Conservation (phyloP, 1,140 invertebrate species). For the Drosophila erecta region DNA sequence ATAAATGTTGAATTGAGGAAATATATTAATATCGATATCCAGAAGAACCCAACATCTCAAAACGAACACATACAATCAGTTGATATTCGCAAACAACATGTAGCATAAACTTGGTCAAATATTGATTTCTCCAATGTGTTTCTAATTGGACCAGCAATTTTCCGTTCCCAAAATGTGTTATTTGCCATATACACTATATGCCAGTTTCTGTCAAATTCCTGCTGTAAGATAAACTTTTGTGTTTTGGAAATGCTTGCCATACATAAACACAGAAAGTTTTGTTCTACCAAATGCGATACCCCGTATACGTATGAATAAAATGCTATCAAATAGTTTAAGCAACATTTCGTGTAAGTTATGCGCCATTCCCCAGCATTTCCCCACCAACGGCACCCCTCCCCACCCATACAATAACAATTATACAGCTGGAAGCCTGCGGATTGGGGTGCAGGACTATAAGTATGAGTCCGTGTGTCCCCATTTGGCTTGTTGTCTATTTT, state of each 20-base stretch:
- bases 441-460: neutral
- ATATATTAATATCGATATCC: no score
- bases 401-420: slow-evolving; percentile 60
- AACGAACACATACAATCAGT: no score
- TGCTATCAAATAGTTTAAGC: slow-evolving; percentile 53
- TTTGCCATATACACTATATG: slow-evolving; percentile 9
- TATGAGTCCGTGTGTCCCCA: slow-evolving; percentile 41
- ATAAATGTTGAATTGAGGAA: no score
- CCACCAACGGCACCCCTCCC: neutral
- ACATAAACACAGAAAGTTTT: slow-evolving; percentile 46
- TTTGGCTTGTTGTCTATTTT: slow-evolving; percentile 73
- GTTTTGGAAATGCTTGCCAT: slow-evolving; percentile 24
- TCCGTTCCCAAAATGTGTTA: slow-evolving; percentile 12
- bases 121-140: slow-evolving; percentile 12
- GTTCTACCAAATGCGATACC: slow-evolving; percentile 9
- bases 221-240: slow-evolving; percentile 16
- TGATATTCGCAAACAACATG: no score
- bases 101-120: neutral
- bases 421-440: slow-evolving; percentile 39
- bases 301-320: slow-evolving; percentile 37
- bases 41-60: no score
- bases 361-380: neutral
- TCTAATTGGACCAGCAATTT: slow-evolving; percentile 10
- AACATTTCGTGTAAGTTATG: slow-evolving; percentile 50
- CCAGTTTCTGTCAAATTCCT: slow-evolving; percentile 26